phyloP scores from a whole-genome alignment of 2,113 vertebrate genomes.

The Crocuta crocuta region DNA sequence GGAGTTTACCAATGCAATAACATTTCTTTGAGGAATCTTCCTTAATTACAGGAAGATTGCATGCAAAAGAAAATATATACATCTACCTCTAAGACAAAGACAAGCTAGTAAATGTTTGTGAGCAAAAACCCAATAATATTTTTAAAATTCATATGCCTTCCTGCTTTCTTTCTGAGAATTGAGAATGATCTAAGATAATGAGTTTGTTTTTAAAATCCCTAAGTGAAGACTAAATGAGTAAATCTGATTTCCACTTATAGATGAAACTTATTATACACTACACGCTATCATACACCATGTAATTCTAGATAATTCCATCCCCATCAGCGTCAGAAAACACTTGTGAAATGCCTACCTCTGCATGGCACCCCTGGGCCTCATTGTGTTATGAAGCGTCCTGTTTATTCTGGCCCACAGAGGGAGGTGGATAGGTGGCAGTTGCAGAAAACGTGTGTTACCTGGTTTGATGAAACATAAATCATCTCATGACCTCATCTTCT shows the following conservation, averaged over 20 bases:
- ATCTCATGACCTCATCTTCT: conserved; percentile 49
- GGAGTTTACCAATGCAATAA: conserved; percentile 67
- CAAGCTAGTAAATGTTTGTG: conserved; percentile 70
- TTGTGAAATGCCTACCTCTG: background rate
- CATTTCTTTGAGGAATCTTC: conserved; percentile 71
- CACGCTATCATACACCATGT: background rate
- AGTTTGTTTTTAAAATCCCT: conserved; percentile 26
- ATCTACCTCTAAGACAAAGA: conserved; percentile 49
- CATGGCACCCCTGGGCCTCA: background rate
- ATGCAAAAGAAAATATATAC: conserved; percentile 60
- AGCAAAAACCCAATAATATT: background rate
- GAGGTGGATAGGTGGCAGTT: background rate
- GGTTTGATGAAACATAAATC: conserved; percentile 56
- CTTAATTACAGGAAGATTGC: conserved; percentile 67
- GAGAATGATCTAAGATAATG: background rate
- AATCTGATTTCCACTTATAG: background rate
- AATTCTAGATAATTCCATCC: background rate
- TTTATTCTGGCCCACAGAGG: conserved; percentile 41
- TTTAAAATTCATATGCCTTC: conserved; percentile 63
- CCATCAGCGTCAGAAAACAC: background rate
- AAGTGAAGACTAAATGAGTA: background rate
- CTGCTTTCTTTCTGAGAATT: conserved; percentile 28
- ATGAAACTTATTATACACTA: background rate
- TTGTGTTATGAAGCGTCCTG: background rate
- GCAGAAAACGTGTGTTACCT: conserved; percentile 15